Evolutionary conservation across 1,140 invertebrate genomes (phyloP).

Genomic region (Cydia fagiglandana): DNA sequence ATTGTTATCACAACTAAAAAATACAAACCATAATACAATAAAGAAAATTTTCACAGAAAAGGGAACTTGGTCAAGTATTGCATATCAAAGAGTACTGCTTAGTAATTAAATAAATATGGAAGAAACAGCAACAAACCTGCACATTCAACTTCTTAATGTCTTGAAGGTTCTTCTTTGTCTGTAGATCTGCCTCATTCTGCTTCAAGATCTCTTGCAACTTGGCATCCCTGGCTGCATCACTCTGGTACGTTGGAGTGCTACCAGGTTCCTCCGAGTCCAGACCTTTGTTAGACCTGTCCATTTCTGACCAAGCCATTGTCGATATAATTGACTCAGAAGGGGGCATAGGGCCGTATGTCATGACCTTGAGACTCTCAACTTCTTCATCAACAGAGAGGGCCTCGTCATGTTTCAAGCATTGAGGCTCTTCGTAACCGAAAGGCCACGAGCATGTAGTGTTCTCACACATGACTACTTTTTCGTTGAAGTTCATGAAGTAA

Average conservation of each 20-base stretch:
- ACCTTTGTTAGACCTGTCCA: conserved; percentile 50
- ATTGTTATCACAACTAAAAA: too few relatives aligned
- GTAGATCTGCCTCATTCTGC: conserved; percentile 25
- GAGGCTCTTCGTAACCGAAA: conserved; percentile 61
- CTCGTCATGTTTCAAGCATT: conserved; percentile 50
- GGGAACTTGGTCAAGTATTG: too few relatives aligned
- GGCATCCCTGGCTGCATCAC: conserved; percentile 27
- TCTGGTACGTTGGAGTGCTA: conserved; percentile 28
- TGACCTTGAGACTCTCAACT: conserved; percentile 34
- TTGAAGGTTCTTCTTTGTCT: conserved; percentile 15
- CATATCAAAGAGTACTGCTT: too few relatives aligned
- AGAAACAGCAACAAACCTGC: background rate
- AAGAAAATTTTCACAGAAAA: too few relatives aligned
- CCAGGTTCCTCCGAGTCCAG: conserved; percentile 50
- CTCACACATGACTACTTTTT: conserved; percentile 66
- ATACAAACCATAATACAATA: too few relatives aligned
- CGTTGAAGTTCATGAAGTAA: conserved; percentile 63
- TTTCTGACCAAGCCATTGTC: conserved; percentile 49
- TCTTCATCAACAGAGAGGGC: conserved; percentile 41
- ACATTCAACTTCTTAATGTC: conserved; percentile 16
- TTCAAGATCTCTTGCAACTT: conserved; percentile 16
- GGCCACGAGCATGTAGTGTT: conserved; percentile 66
- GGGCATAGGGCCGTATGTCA: conserved; percentile 20
- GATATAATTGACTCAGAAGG: conserved; percentile 42
- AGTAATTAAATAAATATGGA: background rate